Evolutionary conservation across 1,140 invertebrate genomes (phyloP).

Genomic region (Drosophila triauraria): DNA sequence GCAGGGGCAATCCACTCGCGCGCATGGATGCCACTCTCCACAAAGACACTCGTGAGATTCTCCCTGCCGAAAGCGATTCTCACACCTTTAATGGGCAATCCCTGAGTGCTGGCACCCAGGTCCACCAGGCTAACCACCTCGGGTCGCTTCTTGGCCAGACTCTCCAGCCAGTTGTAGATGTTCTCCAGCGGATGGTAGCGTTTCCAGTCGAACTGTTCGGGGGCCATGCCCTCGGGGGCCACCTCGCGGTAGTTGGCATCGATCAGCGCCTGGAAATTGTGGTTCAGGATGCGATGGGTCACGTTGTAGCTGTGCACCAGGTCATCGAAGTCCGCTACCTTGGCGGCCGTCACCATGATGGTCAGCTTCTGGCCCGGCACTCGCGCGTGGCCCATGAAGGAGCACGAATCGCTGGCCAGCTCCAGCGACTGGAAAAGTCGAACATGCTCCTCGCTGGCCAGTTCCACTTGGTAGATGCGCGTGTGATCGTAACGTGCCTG

Average conservation of each 20-base stretch:
- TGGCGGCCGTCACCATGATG: slow-evolving; percentile 76
- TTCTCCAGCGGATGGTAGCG: slow-evolving; percentile 86
- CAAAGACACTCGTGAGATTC: slow-evolving; percentile 84
- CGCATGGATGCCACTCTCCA: slow-evolving; percentile 90
- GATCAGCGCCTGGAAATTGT: slow-evolving; percentile 77
- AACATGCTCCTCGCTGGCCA: slow-evolving; percentile 80
- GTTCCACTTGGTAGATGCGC: slow-evolving; percentile 85
- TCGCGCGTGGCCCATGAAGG: slow-evolving; percentile 75
- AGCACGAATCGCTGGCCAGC: slow-evolving; percentile 64
- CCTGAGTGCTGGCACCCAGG: slow-evolving; percentile 87
- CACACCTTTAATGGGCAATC: slow-evolving; percentile 87
- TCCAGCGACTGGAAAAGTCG: slow-evolving; percentile 81
- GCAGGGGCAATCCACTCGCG: slow-evolving; percentile 92
- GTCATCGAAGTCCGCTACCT: slow-evolving; percentile 78
- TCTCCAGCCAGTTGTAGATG: slow-evolving; percentile 86
- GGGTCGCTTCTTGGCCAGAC: slow-evolving; percentile 84
- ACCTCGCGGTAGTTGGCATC: slow-evolving; percentile 69
- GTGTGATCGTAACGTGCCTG: slow-evolving; percentile 85
- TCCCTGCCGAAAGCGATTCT: slow-evolving; percentile 85
- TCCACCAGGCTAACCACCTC: slow-evolving; percentile 85
- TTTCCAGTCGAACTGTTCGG: slow-evolving; percentile 80
- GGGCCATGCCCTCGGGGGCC: slow-evolving; percentile 43
- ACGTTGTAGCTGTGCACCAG: slow-evolving; percentile 74
- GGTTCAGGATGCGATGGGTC: slow-evolving; percentile 62
- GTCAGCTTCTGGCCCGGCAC: slow-evolving; percentile 69